Base-by-base conservation (phyloP, 37 sponge, comb jelly and placozoan species). In the Oopsacas minuta region DNA sequence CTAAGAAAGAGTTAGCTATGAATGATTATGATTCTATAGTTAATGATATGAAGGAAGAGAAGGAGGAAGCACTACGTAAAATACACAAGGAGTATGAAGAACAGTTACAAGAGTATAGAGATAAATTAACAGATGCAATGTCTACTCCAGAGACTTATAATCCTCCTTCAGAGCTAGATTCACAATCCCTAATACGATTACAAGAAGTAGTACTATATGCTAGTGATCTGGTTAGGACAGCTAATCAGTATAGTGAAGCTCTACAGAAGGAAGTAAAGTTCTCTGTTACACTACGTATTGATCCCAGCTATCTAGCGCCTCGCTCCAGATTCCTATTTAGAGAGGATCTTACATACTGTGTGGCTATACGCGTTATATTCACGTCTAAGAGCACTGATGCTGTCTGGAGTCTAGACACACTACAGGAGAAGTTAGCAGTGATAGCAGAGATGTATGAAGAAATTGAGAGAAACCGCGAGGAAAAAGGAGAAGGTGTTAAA, bases 391-490 rank as follows among this genome's bases (percentile, higher is more conserved):
- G 38, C 36, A 82, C 85, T 0, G 92, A 89, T 83, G 87, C 91
- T 49, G 98, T 93, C 42, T 94, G 93, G 98, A 85, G 91, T 30
- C 61, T 92, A 42, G 90, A 94, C 37, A 91, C 88, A 36, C 91
- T 97, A 39, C 92, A 92, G 83, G 93, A 97, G 87, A 92, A 94
- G 84, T 89, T 97, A 35, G 90, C 94, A 36, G 90, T 88, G 36
- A 97, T 97, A 93, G 86, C 93, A 38, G 98, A 97, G 53, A 90
- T 94, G 92, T 97, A 94, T 81, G 88, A 94, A 84, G 23, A 82
- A 23, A 86, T 88, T 75, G 90, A 61, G 75, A 10, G 75, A n/a
- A 10, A 61, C 30, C 20, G 30, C 20, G 75, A 94, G 85, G 93
- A 92, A 51, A 91, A 91, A 37, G 52, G 86, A 37, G 35, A 84